phyloP scores from a whole-genome alignment of 2,888 invertebrate genomes.

The Archips xylosteana region DNA sequence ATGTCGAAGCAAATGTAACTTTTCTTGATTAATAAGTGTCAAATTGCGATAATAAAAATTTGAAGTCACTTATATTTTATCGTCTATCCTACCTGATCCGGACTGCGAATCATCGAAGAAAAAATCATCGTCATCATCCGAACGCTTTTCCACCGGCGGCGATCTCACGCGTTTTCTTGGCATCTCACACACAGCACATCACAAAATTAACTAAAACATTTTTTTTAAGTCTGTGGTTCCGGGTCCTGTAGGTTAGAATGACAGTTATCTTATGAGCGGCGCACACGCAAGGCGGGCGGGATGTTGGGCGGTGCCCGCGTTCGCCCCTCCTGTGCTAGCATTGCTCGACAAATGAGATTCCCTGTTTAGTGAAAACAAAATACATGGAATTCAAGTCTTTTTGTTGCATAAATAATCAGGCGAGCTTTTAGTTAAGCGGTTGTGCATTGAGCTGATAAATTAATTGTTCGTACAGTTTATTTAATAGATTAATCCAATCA shows the following conservation, averaged over 20 bases:
- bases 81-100: conserved; percentile 65
- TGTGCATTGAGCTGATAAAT: conserved; percentile 9
- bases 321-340: conserved; percentile 74
- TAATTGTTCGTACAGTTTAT: neutral
- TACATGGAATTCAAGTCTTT: conserved; percentile 44
- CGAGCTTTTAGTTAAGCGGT: conserved; percentile 14
- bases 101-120: conserved; percentile 79
- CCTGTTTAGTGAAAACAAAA: conserved; percentile 48
- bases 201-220: conserved; percentile 30
- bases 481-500: neutral
- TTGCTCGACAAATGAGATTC: conserved; percentile 61
- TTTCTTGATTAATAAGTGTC: too few relatives aligned
- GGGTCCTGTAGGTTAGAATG: conserved; percentile 30
- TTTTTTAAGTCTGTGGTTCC: neutral
- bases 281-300: conserved; percentile 76
- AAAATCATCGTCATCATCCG: conserved; percentile 78
- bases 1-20: too few relatives aligned
- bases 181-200: conserved; percentile 57
- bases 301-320: conserved; percentile 72
- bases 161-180: conserved; percentile 75
- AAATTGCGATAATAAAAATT: too few relatives aligned
- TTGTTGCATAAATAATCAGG: conserved; percentile 35
- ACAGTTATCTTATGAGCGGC: conserved; percentile 66
- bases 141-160: conserved; percentile 67
- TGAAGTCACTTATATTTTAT: too few relatives aligned